Evolutionary conservation across 2,113 vertebrate species (phyloP).

Genomic region (Galeopterus variegatus): DNA sequence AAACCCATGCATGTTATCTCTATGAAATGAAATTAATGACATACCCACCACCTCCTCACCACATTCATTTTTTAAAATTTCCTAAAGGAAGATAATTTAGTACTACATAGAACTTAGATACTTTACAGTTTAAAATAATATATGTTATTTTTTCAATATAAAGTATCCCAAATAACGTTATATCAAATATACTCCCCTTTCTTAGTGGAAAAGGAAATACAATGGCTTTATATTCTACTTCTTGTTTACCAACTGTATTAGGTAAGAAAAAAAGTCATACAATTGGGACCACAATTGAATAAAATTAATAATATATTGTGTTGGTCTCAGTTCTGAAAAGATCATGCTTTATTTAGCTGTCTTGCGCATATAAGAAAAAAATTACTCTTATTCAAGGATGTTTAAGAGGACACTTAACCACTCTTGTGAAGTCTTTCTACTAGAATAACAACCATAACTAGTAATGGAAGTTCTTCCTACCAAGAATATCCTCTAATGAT

Average conservation of each 20-base stretch:
- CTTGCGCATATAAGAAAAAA: neutral
- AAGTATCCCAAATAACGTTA: neutral
- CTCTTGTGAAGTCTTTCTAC: constrained; percentile 47
- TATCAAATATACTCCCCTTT: neutral
- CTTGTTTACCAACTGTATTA: neutral
- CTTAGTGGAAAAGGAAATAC: constrained; percentile 19
- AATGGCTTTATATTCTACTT: neutral
- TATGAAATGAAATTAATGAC: constrained; percentile 37
- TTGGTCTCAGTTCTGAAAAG: constrained; percentile 40
- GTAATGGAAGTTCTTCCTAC: constrained; percentile 8
- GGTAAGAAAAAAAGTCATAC: neutral
- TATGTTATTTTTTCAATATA: neutral
- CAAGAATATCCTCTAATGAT: neutral
- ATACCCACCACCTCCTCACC: neutral
- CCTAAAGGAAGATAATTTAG: neutral
- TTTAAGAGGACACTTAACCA: constrained; percentile 26
- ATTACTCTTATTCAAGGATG: neutral
- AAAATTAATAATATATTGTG: constrained; percentile 7
- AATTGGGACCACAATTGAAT: constrained; percentile 31
- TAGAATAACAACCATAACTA: neutral
- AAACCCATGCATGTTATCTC: neutral
- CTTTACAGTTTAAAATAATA: constrained; percentile 22
- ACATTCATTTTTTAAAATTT: constrained; percentile 5
- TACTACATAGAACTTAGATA: neutral
- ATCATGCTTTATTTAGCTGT: neutral